phyloP scores from a whole-genome alignment of 2,113 vertebrate species.

The Oceanodroma tethys region DNA sequence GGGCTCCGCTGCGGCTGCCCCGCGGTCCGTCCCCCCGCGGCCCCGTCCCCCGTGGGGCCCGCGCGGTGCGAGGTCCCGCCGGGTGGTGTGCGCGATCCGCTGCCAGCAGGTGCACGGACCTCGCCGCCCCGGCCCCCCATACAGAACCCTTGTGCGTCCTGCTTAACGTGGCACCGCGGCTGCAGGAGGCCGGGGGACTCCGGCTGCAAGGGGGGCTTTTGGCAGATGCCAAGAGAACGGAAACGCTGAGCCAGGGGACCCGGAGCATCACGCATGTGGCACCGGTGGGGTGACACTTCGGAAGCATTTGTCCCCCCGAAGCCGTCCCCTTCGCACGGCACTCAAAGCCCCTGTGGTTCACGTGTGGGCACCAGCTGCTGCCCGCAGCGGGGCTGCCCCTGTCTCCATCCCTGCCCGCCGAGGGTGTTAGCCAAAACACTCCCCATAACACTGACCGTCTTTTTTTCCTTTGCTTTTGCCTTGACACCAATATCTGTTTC shows the following conservation, averaged over 20 bases:
- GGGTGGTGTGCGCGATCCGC: neutral
- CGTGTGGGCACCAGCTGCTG: neutral
- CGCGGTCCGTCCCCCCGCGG: neutral
- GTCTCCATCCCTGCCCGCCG: neutral
- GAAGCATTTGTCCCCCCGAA: neutral
- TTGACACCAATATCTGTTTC: neutral
- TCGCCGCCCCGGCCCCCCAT: neutral
- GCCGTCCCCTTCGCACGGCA: rapidly evolving
- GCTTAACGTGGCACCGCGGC: rapidly evolving
- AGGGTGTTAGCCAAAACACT: rapidly evolving
- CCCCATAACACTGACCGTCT: rapidly evolving
- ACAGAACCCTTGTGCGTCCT: rapidly evolving
- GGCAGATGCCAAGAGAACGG: neutral
- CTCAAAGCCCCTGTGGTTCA: neutral
- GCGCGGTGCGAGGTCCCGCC: neutral
- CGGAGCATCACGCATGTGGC: neutral
- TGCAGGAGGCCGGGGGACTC: too few species aligned
- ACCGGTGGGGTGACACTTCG: neutral
- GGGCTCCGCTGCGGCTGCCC: neutral
- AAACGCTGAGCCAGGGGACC: neutral
- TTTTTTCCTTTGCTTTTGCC: too few species aligned
- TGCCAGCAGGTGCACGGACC: neutral
- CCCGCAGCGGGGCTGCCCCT: neutral
- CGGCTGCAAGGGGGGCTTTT: neutral
- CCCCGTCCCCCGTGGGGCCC: neutral